phyloP scores from a whole-genome alignment of 2,888 invertebrate species.

The Drosophila flavopinicola region DNA sequence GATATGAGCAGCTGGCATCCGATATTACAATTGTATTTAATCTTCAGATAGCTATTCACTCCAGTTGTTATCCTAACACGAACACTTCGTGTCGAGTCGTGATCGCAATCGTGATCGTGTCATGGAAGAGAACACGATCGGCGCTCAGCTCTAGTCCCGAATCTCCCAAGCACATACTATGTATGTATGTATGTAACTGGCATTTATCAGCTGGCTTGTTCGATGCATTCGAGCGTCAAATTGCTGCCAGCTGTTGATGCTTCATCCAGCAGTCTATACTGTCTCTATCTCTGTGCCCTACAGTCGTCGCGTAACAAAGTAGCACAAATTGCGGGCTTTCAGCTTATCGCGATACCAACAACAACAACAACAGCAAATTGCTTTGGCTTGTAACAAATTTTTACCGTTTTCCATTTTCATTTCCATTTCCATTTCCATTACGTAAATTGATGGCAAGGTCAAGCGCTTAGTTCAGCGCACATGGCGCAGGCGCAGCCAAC shows the following conservation, averaged over 20 bases:
- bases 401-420: conserved; percentile 56
- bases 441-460: conserved; percentile 80
- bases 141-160: neutral
- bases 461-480: conserved; percentile 67
- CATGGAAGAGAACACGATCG: neutral
- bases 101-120: neutral
- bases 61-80: too few relatives aligned
- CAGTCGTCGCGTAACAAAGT: conserved; percentile 57
- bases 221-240: conserved; percentile 70
- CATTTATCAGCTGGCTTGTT: conserved; percentile 31
- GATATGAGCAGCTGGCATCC: too few relatives aligned
- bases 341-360: conserved; percentile 61
- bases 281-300: neutral
- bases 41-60: too few relatives aligned
- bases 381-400: conserved; percentile 35
- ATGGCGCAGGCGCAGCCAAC: conserved; percentile 69
- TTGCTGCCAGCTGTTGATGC: conserved; percentile 56
- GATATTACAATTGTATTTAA: too few relatives aligned
- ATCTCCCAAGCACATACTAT: neutral
- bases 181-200: neutral
- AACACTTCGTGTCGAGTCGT: too few relatives aligned
- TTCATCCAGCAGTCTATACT: neutral
- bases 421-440: conserved; percentile 60
- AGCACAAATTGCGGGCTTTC: conserved; percentile 68
- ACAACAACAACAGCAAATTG: conserved; percentile 12